A percentile compares a stretch with the other conserved stretches of the same genome.
Conservation (phyloP, 2,797 vertebrate species). For the Hipposideros larvatus region DNA sequence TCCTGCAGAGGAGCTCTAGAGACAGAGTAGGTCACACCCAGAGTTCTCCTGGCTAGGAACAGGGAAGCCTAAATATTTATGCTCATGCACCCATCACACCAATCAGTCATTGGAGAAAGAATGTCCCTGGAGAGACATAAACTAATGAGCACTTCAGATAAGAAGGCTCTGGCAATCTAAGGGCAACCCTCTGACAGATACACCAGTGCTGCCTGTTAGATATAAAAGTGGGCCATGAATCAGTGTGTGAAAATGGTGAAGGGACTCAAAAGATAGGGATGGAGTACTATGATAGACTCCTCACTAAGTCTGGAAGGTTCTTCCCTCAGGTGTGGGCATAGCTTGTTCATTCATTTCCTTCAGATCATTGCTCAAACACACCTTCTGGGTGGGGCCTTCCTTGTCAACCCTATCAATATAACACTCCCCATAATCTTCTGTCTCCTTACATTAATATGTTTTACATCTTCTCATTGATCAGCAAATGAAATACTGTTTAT, state of each 20-base stretch:
- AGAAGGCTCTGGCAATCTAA: neutral
- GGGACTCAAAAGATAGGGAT: neutral
- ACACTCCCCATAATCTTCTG: neutral
- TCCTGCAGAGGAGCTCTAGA: neutral
- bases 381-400: neutral
- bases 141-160: neutral
- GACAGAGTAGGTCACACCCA: neutral
- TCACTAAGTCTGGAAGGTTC: neutral
- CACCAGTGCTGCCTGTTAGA: neutral
- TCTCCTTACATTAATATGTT: neutral
- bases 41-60: neutral
- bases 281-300: neutral
- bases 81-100: neutral
- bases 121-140: neutral
- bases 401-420: neutral
- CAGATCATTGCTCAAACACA: neutral
- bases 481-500: neutral
- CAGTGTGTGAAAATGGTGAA: neutral
- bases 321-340: neutral
- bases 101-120: neutral
- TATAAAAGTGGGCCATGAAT: neutral
- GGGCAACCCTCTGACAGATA: neutral
- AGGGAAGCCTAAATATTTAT: neutral
- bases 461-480: neutral
- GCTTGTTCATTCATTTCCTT: neutral